Evolutionary conservation across 1,140 invertebrate species (phyloP), one percentile per base, ranked within the genome.

Genomic region (Neodiprion virginianus): DNA sequence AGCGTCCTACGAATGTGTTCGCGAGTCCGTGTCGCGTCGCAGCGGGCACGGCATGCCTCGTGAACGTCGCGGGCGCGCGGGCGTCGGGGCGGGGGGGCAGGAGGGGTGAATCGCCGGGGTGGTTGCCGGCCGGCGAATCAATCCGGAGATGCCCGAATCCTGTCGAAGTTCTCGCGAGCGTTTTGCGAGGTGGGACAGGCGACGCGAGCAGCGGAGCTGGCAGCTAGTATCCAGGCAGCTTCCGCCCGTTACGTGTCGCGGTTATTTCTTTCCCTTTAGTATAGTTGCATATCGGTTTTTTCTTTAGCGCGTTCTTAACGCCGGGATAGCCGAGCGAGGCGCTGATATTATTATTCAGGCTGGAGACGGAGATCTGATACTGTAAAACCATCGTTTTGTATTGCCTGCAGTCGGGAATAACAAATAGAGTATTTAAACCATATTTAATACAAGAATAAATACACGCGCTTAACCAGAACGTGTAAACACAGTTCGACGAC

Each of bases 191-290:
- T 40, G 28, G 28, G 28, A 40, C 28, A 78, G 74, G 17, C 75
- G 75, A 73, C 67, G 50, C 48, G 71, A 66, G 67, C 47, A 48
- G 40, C 74, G 74, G 61, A 17, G 72, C 72, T 72, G 67, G 72
- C 40, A 74, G 74, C 79, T 80, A 88, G 87, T 88, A 83, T 84
- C 77, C 84, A 86, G 82, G 81, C 80, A 84, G 85, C 84, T 86
- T 84, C 85, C 87, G 84, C 83, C 83, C 82, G 82, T 81, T 78
- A 82, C 79, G 83, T 80, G 53, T 75, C 82, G 85, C 75, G 79
- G 86, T 87, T 80, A 85, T 87, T 88, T 84, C 79, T 81, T 86
- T 88, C 88, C 81, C 80, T 85, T 40, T 86, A 85, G 83, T 83
- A 82, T 88, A 86, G 85, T 86, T 74, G 28, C 28, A 40, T 40